Conservation (phyloP, 2,888 invertebrate genomes). For the Odontocolon sp. region DNA sequence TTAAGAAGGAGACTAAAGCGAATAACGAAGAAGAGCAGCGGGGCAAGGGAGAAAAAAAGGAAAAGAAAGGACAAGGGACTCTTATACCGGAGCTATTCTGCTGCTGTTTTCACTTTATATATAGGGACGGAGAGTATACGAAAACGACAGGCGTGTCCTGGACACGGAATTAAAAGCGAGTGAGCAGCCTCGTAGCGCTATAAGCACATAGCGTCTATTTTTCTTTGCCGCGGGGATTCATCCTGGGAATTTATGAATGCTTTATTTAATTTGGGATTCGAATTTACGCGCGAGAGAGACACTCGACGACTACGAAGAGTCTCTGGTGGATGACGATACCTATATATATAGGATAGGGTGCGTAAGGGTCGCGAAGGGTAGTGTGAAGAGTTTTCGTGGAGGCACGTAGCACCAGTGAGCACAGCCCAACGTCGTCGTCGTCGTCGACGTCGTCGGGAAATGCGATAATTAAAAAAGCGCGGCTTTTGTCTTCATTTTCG, state of each 20-base stretch:
- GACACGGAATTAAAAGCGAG: constrained; percentile 52
- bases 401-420: constrained; percentile 4
- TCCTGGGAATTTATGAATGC: constrained; percentile 70
- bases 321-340: constrained; percentile 11
- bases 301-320: constrained; percentile 5
- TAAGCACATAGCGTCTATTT: constrained; percentile 39
- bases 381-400: constrained; percentile 29
- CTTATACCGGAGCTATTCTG: neutral
- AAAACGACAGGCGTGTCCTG: constrained; percentile 32
- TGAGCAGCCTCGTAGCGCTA: neutral
- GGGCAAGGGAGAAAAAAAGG: constrained; percentile 4
- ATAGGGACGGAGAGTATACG: constrained; percentile 21
- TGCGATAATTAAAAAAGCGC: constrained; percentile 70
- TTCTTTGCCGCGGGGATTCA: constrained; percentile 55
- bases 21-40: neutral
- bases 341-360: neutral
- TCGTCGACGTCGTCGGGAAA: constrained; percentile 49
- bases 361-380: constrained; percentile 33
- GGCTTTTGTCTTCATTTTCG: constrained; percentile 67
- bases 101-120: too few species aligned
- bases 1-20: constrained; percentile 59
- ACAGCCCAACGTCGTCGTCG: neutral
- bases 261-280: constrained; percentile 72
- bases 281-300: constrained; percentile 40
- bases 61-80: constrained; percentile 13